These are phyloP conservation scores for Actenoides lindsayi DNA, from an alignment of 2,113 vertebrate species.

Conservation along the genomic window DNA sequence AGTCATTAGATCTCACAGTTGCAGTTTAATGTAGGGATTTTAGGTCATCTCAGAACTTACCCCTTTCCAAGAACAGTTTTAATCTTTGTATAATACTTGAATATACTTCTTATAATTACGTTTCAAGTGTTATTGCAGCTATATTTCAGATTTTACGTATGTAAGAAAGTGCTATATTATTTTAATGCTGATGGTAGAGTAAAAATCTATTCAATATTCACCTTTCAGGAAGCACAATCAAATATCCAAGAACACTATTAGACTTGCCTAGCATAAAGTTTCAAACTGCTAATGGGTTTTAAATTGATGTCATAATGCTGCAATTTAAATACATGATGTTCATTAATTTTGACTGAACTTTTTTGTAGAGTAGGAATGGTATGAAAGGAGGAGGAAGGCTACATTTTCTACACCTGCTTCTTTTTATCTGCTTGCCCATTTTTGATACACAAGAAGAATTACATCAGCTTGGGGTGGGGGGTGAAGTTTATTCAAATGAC, in stretches of 20 bases:
- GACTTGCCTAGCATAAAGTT: constrained; percentile 54
- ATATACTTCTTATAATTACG: constrained; percentile 53
- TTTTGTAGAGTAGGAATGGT: constrained; percentile 10
- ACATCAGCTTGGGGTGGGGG: neutral
- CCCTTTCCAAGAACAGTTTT: constrained; percentile 47
- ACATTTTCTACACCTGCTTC: neutral
- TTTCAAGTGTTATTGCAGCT: constrained; percentile 59
- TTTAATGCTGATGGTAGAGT: constrained; percentile 43
- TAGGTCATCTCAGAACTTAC: constrained; percentile 52
- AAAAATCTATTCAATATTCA: constrained; percentile 68
- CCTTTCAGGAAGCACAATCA: constrained; percentile 60
- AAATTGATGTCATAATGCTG: constrained; percentile 68
- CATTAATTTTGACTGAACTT: constrained; percentile 60
- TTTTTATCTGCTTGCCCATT: neutral
- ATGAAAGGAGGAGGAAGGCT: neutral
- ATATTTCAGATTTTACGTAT: constrained; percentile 58
- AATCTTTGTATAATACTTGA: constrained; percentile 47
- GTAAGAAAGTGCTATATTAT: constrained; percentile 60
- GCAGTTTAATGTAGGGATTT: constrained; percentile 47
- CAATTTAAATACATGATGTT: constrained; percentile 68
- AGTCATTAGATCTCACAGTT: constrained; percentile 35
- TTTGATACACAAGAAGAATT: neutral
- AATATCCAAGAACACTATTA: constrained; percentile 65
- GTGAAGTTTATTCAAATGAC: neutral
- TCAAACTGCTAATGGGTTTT: constrained; percentile 67